phyloP scores from a whole-genome alignment of 2,888 invertebrate genomes.

The Thecocarcelia acutangulata region DNA sequence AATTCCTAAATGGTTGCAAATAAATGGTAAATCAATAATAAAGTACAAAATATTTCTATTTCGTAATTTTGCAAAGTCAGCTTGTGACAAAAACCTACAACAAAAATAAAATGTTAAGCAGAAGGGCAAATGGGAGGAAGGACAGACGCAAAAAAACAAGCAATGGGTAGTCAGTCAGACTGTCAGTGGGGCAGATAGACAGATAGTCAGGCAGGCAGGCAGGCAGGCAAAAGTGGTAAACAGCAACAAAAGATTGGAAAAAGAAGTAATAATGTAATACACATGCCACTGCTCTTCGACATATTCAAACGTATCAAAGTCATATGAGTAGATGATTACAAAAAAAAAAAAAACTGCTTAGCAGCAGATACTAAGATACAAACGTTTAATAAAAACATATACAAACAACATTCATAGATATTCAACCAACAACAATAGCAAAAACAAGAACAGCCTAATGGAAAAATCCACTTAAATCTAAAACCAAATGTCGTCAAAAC shows the following conservation, averaged over 20 bases:
- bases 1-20: constrained; percentile 53
- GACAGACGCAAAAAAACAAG: no score
- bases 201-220: not conserved
- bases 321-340: constrained; percentile 6
- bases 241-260: constrained; percentile 6
- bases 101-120: constrained; percentile 17
- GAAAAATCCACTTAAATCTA: constrained; percentile 64
- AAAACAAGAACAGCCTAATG: constrained; percentile 52
- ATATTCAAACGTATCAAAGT: not conserved
- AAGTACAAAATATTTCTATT: constrained; percentile 45
- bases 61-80: constrained; percentile 58
- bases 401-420: not conserved
- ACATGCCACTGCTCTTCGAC: constrained; percentile 5
- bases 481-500: constrained; percentile 63
- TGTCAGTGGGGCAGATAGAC: not conserved
- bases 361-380: constrained; percentile 33
- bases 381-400: constrained; percentile 25
- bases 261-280: constrained; percentile 26
- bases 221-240: constrained; percentile 6
- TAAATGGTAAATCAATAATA: constrained; percentile 64
- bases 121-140: constrained; percentile 26
- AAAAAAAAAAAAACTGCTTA: constrained; percentile 22
- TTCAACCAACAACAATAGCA: constrained; percentile 18
- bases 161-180: not conserved
- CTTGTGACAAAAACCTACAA: constrained; percentile 16